phyloP scores from a whole-genome alignment of 2,888 invertebrate species.

The Zygaena filipendulae region DNA sequence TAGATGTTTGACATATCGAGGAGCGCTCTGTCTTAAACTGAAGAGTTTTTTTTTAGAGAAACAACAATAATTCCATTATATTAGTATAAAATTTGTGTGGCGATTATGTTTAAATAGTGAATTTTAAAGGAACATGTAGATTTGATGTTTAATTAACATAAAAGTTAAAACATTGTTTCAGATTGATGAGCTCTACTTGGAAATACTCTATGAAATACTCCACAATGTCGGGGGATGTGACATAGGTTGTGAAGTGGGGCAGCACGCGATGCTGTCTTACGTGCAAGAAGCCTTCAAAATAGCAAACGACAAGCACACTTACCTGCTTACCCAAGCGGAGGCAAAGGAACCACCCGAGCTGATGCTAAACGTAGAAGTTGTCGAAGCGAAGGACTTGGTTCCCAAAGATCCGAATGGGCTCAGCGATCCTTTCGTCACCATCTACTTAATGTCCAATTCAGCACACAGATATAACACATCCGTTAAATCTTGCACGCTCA shows the following conservation, averaged over 20 bases:
- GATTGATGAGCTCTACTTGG: conserved; percentile 89
- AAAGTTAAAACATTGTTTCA: too few relatives aligned
- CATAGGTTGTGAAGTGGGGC: conserved; percentile 75
- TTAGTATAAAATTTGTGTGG: too few relatives aligned
- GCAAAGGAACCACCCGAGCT: conserved; percentile 87
- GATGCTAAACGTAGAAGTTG: conserved; percentile 85
- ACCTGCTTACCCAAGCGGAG: conserved; percentile 76
- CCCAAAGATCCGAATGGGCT: conserved; percentile 93
- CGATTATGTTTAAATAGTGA: too few relatives aligned
- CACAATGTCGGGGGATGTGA: conserved; percentile 89
- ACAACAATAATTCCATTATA: too few relatives aligned
- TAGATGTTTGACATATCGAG: too few relatives aligned
- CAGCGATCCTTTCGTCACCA: conserved; percentile 97
- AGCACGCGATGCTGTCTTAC: conserved; percentile 76
- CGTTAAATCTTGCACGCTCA: conserved; percentile 89
- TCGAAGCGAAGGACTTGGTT: conserved; percentile 86
- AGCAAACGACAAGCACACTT: conserved; percentile 78
- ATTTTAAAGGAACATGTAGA: too few relatives aligned
- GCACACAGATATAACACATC: conserved; percentile 88
- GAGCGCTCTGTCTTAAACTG: too few relatives aligned
- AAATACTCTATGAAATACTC: conserved; percentile 83
- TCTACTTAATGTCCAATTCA: conserved; percentile 82
- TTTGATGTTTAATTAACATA: too few relatives aligned
- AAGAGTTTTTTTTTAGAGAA: too few relatives aligned
- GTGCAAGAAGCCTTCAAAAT: conserved; percentile 83